Percentiles rank a stretch among this genome's conserved stretches.
phyloP scores from a whole-genome alignment of 2,797 vertebrate genomes.

The Eulemur coronatus region DNA sequence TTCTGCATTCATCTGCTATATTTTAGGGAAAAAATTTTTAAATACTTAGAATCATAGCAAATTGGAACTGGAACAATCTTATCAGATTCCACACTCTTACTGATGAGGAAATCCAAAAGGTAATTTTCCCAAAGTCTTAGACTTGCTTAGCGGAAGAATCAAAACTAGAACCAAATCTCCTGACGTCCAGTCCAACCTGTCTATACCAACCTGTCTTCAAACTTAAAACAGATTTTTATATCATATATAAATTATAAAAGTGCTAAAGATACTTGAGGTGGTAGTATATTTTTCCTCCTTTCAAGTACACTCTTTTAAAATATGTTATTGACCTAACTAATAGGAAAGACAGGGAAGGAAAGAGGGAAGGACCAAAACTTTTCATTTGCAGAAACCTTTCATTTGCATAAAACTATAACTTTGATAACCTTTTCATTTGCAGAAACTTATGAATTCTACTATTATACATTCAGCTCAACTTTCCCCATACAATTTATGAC shows the following conservation, averaged over 20 bases:
- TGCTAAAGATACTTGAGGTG: background rate
- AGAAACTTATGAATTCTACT: background rate
- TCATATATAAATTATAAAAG: constrained; percentile 22
- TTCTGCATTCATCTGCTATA: background rate
- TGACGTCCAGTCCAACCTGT: background rate
- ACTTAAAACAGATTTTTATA: background rate
- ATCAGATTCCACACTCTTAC: background rate
- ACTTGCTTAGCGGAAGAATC: background rate
- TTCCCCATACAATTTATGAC: constrained; percentile 77
- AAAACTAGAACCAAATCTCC: background rate
- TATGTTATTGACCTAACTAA: background rate
- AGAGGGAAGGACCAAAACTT: background rate
- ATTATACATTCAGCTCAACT: constrained; percentile 38
- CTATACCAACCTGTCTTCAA: background rate
- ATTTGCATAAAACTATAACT: background rate
- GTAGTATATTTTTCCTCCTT: background rate
- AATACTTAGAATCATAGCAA: background rate
- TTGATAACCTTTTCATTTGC: background rate
- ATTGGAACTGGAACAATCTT: background rate
- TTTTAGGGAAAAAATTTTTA: background rate
- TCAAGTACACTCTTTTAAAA: constrained; percentile 27
- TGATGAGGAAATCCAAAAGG: background rate
- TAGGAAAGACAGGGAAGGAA: background rate
- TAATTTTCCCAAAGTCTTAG: constrained; percentile 4
- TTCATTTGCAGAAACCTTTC: background rate